Evolutionary conservation across 2,888 invertebrate species (phyloP).

Genomic region (Mythimna vitellina): DNA sequence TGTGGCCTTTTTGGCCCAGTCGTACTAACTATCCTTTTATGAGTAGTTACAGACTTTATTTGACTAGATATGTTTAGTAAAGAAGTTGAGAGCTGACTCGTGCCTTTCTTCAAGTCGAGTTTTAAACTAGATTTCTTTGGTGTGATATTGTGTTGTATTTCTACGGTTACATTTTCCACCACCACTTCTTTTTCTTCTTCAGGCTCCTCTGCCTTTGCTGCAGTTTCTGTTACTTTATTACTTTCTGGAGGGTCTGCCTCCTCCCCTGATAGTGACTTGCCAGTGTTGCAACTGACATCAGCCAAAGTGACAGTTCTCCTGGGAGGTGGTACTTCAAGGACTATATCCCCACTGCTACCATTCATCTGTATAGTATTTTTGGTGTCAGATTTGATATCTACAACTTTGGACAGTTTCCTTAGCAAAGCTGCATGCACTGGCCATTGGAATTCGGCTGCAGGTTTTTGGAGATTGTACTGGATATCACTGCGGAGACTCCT

Average conservation of each 20-base stretch:
- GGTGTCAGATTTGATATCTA: constrained; percentile 84
- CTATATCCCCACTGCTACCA: constrained; percentile 79
- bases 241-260: constrained; percentile 69
- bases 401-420: constrained; percentile 86
- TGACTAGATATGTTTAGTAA: constrained; percentile 88
- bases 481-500: constrained; percentile 84
- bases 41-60: constrained; percentile 88
- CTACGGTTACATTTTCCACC: constrained; percentile 87
- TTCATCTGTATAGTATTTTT: constrained; percentile 82
- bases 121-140: constrained; percentile 88
- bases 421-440: constrained; percentile 84
- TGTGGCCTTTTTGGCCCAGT: constrained; percentile 85
- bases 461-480: constrained; percentile 78
- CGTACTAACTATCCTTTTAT: constrained; percentile 86
- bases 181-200: constrained; percentile 80
- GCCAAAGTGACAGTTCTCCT: constrained; percentile 80
- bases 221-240: constrained; percentile 54
- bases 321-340: constrained; percentile 72
- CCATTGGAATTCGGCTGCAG: constrained; percentile 80
- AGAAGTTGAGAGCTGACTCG: constrained; percentile 84
- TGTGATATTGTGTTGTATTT: constrained; percentile 88
- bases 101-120: constrained; percentile 86
- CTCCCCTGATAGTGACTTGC: constrained; percentile 82
- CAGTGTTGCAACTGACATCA: constrained; percentile 85
- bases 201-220: constrained; percentile 54